Evolutionary conservation across 2,113 vertebrate species (phyloP).

Genomic region (Bungarus multicinctus): DNA sequence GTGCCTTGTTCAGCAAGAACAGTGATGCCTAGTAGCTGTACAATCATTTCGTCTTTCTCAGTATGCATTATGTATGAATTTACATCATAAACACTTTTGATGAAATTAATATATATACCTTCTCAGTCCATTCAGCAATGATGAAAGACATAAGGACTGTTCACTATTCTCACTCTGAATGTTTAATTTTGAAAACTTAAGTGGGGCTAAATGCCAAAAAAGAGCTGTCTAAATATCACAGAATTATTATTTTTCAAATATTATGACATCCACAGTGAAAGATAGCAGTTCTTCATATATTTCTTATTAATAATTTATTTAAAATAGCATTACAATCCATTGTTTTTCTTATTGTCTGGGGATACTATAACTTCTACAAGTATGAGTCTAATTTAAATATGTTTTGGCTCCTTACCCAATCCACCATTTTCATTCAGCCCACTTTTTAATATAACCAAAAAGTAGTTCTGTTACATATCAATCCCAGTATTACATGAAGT

Average conservation of each 20-base stretch:
- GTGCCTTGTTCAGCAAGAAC: constrained; percentile 39
- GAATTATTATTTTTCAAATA: background rate
- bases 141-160: background rate
- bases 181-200: constrained; percentile 28
- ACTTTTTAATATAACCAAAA: background rate
- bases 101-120: constrained; percentile 20
- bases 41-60: constrained; percentile 36
- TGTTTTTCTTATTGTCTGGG: background rate
- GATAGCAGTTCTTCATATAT: background rate
- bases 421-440: background rate
- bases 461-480: background rate
- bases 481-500: background rate
- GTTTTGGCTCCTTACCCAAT: background rate
- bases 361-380: background rate
- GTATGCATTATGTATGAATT: constrained; percentile 43
- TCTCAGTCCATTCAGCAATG: background rate
- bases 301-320: constrained; percentile 10
- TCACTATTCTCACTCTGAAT: constrained; percentile 5
- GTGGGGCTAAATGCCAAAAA: constrained; percentile 13
- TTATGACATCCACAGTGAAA: background rate
- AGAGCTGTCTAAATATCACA: background rate
- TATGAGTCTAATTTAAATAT: background rate
- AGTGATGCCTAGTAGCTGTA: constrained; percentile 29
- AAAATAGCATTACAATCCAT: background rate
- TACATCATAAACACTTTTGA: constrained; percentile 22